Percentiles rank a stretch among this genome's conserved stretches.
Evolutionary conservation across 2,113 vertebrate species (phyloP).

Genomic region (Cisticola juncidis): DNA sequence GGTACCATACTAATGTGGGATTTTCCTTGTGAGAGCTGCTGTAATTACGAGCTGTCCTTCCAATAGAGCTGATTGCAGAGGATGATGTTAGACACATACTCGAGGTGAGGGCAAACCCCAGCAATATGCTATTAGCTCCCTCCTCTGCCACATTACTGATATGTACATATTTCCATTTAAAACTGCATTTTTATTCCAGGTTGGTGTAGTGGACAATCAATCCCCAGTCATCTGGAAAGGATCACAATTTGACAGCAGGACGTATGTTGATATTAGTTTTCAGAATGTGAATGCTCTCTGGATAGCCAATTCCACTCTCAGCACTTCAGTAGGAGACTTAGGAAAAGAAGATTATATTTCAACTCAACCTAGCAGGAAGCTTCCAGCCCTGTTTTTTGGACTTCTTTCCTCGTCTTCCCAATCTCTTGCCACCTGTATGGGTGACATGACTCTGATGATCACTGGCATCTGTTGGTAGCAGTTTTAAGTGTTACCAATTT

Average conservation of each 20-base stretch:
- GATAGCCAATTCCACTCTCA: slow-evolving; percentile 7
- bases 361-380: background rate
- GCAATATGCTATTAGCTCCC: background rate
- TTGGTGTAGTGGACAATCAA: background rate
- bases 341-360: background rate
- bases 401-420: background rate
- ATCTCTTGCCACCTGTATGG: background rate
- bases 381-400: background rate
- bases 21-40: background rate
- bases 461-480: background rate
- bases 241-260: slow-evolving; percentile 14
- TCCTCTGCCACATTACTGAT: background rate
- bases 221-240: background rate
- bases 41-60: background rate
- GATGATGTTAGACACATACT: background rate
- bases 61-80: background rate
- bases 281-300: background rate
- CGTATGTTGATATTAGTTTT: rapidly evolving
- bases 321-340: background rate
- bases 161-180: background rate
- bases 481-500: background rate
- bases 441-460: background rate
- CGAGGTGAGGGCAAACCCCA: background rate
- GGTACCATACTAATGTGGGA: background rate
- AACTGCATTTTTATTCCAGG: background rate